A percentile compares a stretch with the other conserved stretches of the same genome.
Conservation (phyloP, 1,140 invertebrate species). For the Sycophila sp. region DNA sequence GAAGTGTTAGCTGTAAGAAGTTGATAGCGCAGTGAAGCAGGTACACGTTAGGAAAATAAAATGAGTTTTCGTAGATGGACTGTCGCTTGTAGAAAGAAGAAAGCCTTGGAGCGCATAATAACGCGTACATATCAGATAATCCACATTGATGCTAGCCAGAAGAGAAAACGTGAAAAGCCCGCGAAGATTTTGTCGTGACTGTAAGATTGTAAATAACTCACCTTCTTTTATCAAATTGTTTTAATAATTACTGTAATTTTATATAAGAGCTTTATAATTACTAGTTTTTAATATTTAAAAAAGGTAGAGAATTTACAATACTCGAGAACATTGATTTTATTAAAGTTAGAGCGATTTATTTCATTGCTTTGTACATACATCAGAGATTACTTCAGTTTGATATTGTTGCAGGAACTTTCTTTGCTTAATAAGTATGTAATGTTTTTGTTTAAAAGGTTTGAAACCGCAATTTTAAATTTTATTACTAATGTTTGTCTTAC, state of each 20-base stretch:
- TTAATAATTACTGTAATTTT: too few species aligned
- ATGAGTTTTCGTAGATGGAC: background rate
- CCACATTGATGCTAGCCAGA: background rate
- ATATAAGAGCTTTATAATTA: too few species aligned
- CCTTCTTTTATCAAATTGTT: too few species aligned
- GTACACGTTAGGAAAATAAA: background rate
- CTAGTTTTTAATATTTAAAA: too few species aligned
- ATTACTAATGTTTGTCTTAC: background rate
- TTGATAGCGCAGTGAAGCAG: background rate
- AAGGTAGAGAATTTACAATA: too few species aligned
- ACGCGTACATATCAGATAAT: slow-evolving; percentile 3
- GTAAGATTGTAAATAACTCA: too few species aligned
- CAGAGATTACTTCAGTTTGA: too few species aligned
- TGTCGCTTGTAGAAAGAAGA: background rate
- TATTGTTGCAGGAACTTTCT: too few species aligned
- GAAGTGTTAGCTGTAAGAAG: background rate
- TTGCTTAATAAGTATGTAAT: too few species aligned
- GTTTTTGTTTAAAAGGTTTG: background rate
- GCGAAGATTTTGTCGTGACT: background rate
- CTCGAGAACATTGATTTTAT: too few species aligned
- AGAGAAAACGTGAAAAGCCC: background rate
- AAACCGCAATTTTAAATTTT: background rate
- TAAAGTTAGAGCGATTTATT: too few species aligned
- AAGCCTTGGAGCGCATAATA: slow-evolving; percentile 2
- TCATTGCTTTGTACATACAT: too few species aligned